Base-by-base conservation (phyloP, 2,113 vertebrate genomes). In the Erythrocercus mccallii region DNA sequence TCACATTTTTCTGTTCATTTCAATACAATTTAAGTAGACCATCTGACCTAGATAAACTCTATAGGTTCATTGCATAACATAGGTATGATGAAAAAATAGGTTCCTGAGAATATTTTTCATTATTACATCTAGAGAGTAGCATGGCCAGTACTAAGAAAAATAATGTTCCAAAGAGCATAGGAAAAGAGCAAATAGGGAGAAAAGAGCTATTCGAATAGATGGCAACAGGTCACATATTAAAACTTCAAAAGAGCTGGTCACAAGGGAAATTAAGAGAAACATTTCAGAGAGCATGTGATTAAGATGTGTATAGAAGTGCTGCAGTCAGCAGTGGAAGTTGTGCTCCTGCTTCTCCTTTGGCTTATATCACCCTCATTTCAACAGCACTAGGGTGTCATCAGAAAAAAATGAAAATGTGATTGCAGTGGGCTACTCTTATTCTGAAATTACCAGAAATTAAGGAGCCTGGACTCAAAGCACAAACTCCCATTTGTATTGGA, bases 221-320 rank as follows among this genome's bases (percentile, higher is more conserved):
- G 86, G 93, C 60, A 92, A 88, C 57, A 92, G 71, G 77, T 94
- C 83, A 94, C 48, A 68, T 83, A 83, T 56, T 94, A 47, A 80
- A 95, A 78, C 93, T 93, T 91, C 72, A 94, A 79, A 94, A 92
- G 74, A 66, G 50, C 40, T 86, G 40, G 21, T 66, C 72, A 86
- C 85, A 72, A 47, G 83, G 81, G 92, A 94, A 82, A 95, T 86
- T 56, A 92, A 71, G 54, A 77, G 69, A 71, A 94, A 61, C 18
- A 86, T 93, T 93, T 90, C 83, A 88, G 79, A 90, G 69, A 92
- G 48, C 27, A 12, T 69, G n/a, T 84, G 88, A 96, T 95, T 94
- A 95, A 84, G 87, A 92, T 42, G 44, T 91, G 82, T 25, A 25
- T 25, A 92, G 91, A 92, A 91, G 54, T 51, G 60, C 65, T 91